Evolutionary conservation across 2,888 invertebrate species (phyloP), one percentile per base, ranked within the genome.

Genomic region (Noctua pronuba): DNA sequence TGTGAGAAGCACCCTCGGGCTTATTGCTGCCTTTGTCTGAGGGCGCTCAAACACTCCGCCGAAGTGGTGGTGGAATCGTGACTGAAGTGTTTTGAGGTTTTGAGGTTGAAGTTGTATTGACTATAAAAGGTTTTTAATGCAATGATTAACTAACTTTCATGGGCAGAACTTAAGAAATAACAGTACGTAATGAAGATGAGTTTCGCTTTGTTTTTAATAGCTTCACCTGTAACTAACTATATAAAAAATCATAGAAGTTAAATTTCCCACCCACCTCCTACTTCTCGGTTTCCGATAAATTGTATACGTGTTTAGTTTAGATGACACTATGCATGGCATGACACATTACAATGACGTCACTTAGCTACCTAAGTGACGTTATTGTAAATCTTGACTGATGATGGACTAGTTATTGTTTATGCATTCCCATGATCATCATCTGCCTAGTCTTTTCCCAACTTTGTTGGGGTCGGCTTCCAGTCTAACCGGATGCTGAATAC

Each of bases 1-100:
- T 41, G 68, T 66, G 55, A 74, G 73, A 55, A 88, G 83, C 65
- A 75, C 84, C 86, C 85, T 89, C 70, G 64, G 82, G 84, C 76
- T 86, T 85, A 88, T 90, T 90, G 82, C 85, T 67, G 67, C 41
- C 74, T 86, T 90, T 90, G 85, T 87, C 60, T 58, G 11, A 13
- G n/a, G 18, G 58, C 7, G 24, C 62, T 69, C 58, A 82, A 82
- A 79, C 80, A 80, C 79, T 82, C 13, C 18, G 18, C 31, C 24
- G 18, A 66, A 78, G 77, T 65, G 60, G 16, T 46, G n/a, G 28
- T 68, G 55, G 58, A 71, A 79, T 28, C 55, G 35, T 60, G 44
- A 16, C 46, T 76, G 41, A 8, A 24, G 24, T 35, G 35, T 64
- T 82, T 71, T 41, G 38, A 75, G 11, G 41, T 31, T 44, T 46